A percentile compares a stretch with the other conserved stretches of the same genome.
Evolutionary conservation across 2,888 invertebrate genomes (phyloP).

Genomic region (Lasioglossum oenotherae): DNA sequence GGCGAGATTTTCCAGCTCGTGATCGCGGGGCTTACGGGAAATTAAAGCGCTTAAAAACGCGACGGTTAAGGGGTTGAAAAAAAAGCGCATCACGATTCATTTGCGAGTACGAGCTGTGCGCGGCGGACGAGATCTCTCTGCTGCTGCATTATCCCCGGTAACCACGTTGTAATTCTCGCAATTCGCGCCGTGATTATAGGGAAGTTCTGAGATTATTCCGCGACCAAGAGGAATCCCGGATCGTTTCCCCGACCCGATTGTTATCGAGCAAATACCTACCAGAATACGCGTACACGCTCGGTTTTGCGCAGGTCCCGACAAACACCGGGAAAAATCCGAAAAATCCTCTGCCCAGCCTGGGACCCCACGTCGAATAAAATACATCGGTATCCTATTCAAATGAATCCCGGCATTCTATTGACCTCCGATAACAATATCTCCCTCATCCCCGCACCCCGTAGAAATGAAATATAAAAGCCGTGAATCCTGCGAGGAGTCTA

Average conservation of each 20-base stretch:
- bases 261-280: conserved; percentile 16
- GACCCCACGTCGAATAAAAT: neutral
- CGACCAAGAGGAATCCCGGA: neutral
- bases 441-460: neutral
- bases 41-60: conserved; percentile 50
- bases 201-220: conserved; percentile 22
- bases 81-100: conserved; percentile 46
- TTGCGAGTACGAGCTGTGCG: conserved; percentile 5
- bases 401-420: neutral
- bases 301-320: neutral
- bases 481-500: neutral
- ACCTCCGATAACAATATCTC: neutral
- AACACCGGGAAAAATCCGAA: neutral
- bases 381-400: neutral
- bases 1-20: conserved; percentile 2
- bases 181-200: conserved; percentile 46
- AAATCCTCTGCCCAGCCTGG: neutral
- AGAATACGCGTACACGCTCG: neutral
- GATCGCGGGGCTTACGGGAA: conserved; percentile 21
- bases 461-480: neutral
- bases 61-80: conserved; percentile 27
- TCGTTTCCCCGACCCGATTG: neutral
- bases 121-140: neutral
- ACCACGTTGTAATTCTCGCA: conserved; percentile 18
- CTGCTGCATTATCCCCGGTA: conserved; percentile 33